phyloP scores from a whole-genome alignment of 2,797 vertebrate species.

The Bovichtus diacanthus region DNA sequence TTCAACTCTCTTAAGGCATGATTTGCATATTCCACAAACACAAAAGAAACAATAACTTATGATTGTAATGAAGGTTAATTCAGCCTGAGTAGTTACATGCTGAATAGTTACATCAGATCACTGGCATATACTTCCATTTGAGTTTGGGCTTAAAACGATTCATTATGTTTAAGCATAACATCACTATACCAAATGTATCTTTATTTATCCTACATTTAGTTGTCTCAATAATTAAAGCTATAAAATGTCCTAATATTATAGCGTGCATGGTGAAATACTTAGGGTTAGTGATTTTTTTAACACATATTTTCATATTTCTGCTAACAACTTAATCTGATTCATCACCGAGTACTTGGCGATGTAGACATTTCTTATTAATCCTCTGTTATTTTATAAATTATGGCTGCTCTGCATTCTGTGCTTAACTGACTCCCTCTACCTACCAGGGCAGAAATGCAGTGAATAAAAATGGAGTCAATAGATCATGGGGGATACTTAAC shows the following conservation, averaged over 20 bases:
- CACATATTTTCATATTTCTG: conserved; percentile 15
- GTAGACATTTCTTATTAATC: conserved; percentile 44
- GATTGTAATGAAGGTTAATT: conserved; percentile 49
- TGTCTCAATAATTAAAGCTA: not conserved
- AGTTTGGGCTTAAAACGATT: not conserved
- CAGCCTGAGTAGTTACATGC: not conserved
- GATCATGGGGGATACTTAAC: conserved; percentile 87
- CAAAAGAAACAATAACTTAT: conserved; percentile 58
- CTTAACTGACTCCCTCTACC: conserved; percentile 72
- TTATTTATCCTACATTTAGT: not conserved
- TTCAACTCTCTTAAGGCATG: conserved; percentile 67
- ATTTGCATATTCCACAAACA: conserved; percentile 75
- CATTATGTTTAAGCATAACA: not conserved
- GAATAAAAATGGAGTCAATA: conserved; percentile 88
- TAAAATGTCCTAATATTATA: not conserved
- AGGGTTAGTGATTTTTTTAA: conserved; percentile 1
- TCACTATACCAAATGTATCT: not conserved
- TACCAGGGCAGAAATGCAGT: conserved; percentile 76
- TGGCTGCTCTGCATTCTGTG: conserved; percentile 70
- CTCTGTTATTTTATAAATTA: conserved; percentile 62
- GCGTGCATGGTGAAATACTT: not conserved
- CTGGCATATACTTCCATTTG: not conserved
- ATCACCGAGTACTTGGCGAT: conserved; percentile 4
- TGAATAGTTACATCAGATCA: conserved; percentile 19
- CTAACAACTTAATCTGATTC: conserved; percentile 38